Conservation (phyloP, 2,888 invertebrate genomes). For the Eurytoma californica region DNA sequence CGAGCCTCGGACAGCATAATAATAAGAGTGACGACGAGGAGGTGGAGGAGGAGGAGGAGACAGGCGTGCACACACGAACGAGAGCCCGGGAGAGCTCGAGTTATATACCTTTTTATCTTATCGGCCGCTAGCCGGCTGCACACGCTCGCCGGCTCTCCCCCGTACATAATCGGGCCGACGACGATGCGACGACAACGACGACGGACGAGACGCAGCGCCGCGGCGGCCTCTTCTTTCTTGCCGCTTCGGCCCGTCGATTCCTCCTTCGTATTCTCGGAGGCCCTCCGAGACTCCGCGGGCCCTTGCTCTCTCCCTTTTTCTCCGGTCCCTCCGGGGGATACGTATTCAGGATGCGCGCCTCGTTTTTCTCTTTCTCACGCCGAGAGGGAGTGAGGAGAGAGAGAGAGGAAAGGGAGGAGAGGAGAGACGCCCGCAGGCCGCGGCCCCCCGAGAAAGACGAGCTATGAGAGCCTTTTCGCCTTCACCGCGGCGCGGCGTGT, state of each 20-base stretch:
- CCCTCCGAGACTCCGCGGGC: conserved; percentile 7
- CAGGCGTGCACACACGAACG: not conserved
- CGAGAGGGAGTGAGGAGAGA: not conserved
- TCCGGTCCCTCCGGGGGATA: conserved; percentile 38
- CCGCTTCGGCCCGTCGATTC: conserved; percentile 32
- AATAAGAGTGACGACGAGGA: conserved; percentile 47
- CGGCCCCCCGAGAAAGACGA: not conserved
- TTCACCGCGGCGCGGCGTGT: not conserved
- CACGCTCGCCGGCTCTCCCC: conserved; percentile 3
- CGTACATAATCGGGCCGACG: conserved; percentile 15
- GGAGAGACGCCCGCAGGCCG: not conserved
- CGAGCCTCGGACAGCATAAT: conserved; percentile 52
- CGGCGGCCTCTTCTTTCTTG: conserved; percentile 28
- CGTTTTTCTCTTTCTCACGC: conserved; percentile 49
- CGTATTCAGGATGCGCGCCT: conserved; percentile 46
- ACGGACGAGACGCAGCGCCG: conserved; percentile 49
- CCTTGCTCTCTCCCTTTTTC: conserved; percentile 30
- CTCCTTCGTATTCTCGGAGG: conserved; percentile 43
- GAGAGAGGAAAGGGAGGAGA: not conserved
- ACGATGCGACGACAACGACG: not conserved
- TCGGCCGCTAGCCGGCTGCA: conserved; percentile 31
- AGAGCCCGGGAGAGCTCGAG: not conserved
- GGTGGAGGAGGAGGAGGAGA: conserved; percentile 6
- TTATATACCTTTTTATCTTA: conserved; percentile 56
- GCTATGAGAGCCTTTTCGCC: not conserved